Evolutionary conservation across 2,888 invertebrate genomes (phyloP).

Genomic region (Seira musarum): DNA sequence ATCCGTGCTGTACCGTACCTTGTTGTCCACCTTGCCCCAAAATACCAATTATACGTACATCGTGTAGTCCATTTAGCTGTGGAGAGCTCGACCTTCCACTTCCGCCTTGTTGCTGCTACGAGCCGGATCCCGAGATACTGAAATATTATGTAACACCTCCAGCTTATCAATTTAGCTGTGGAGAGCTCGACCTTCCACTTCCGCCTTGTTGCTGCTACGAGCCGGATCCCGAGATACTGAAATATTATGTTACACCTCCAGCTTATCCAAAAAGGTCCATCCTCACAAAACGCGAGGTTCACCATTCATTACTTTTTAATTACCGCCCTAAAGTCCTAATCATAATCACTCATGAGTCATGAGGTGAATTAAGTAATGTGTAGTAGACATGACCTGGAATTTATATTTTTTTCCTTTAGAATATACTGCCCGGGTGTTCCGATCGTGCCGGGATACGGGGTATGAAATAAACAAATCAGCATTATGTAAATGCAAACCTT

Average conservation of each 20-base stretch:
- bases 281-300: conserved; percentile 3
- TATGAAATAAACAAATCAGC: neutral
- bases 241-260: conserved; percentile 34
- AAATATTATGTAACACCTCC: conserved; percentile 35
- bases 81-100: neutral
- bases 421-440: conserved; percentile 1
- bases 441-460: conserved; percentile 4
- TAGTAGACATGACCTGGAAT: neutral
- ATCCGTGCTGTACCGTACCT: neutral
- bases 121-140: conserved; percentile 40
- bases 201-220: conserved; percentile 42
- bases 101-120: conserved; percentile 38
- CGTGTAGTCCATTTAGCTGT: neutral
- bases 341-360: neutral
- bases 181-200: neutral
- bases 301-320: neutral
- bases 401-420: neutral
- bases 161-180: conserved; percentile 31
- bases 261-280: conserved; percentile 52
- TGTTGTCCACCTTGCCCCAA: no score
- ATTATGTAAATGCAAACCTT: no score
- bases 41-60: neutral
- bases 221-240: conserved; percentile 36
- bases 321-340: no score
- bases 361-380: neutral